phyloP scores from a whole-genome alignment of 2,797 vertebrate species.

The Coendou prehensilis region DNA sequence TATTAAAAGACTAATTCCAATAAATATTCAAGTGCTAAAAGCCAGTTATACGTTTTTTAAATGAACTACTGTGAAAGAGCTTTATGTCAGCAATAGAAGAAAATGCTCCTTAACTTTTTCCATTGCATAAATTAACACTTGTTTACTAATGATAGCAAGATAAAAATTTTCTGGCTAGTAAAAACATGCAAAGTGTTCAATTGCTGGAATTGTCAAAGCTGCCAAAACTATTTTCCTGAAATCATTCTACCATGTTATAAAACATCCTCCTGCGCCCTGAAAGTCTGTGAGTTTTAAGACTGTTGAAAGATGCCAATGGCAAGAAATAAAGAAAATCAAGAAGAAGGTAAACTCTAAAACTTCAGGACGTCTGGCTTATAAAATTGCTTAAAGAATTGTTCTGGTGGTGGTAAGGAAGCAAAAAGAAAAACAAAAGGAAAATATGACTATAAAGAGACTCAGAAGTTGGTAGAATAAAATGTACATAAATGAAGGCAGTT shows the following conservation, averaged over 20 bases:
- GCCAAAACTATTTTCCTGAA: neutral
- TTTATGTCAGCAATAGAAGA: conserved; percentile 47
- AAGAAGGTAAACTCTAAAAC: conserved; percentile 49
- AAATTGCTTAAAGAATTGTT: neutral
- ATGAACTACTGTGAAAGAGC: conserved; percentile 31
- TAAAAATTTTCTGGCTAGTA: conserved; percentile 52
- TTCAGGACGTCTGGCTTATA: neutral
- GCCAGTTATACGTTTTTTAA: conserved; percentile 59
- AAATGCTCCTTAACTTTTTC: conserved; percentile 30
- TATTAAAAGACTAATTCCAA: conserved; percentile 46
- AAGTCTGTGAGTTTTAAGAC: conserved; percentile 48
- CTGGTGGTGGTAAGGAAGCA: conserved; percentile 17
- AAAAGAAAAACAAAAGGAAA: neutral
- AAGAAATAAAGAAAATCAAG: conserved; percentile 25
- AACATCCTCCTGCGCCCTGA: neutral
- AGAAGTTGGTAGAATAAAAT: conserved; percentile 34
- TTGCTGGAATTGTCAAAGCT: neutral
- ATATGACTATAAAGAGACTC: conserved; percentile 40
- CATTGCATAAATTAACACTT: conserved; percentile 59
- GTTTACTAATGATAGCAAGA: conserved; percentile 47
- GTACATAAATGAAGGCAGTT: neutral
- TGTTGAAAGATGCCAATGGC: conserved; percentile 24
- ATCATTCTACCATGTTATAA: conserved; percentile 25
- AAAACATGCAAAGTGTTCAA: conserved; percentile 54
- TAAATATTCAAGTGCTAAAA: conserved; percentile 52